These are phyloP conservation scores for Coreius guichenoti DNA, from an alignment of 2,797 vertebrate species.

Conservation along the genomic window DNA sequence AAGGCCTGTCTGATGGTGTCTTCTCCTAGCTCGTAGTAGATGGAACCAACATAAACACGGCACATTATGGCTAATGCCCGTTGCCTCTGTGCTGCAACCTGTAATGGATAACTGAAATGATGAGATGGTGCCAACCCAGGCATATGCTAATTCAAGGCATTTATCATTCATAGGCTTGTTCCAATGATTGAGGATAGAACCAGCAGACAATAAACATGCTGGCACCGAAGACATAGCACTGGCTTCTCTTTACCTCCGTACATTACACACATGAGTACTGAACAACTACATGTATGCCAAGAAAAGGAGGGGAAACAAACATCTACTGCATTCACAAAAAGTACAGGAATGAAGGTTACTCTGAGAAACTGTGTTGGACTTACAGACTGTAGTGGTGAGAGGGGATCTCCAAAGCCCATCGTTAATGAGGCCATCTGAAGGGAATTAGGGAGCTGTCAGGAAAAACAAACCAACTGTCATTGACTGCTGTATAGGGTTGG, in stretches of 20 bases:
- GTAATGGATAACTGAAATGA: conserved; percentile 32
- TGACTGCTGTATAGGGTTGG: not conserved
- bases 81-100: conserved; percentile 91
- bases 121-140: not conserved
- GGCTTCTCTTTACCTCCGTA: conserved; percentile 49
- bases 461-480: conserved; percentile 1
- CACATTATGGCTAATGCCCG: conserved; percentile 91
- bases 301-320: conserved; percentile 40
- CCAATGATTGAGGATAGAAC: conserved; percentile 59
- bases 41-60: conserved; percentile 87
- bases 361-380: conserved; percentile 63
- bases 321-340: not conserved
- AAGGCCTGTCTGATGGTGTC: conserved; percentile 91
- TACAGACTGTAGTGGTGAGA: conserved; percentile 95
- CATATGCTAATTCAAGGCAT: not conserved
- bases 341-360: not conserved
- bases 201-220: conserved; percentile 53
- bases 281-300: conserved; percentile 52
- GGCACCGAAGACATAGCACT: conserved; percentile 59
- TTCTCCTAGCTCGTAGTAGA: conserved; percentile 89
- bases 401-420: conserved; percentile 93
- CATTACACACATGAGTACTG: conserved; percentile 54
- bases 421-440: conserved; percentile 94
- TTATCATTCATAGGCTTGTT: conserved; percentile 17
- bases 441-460: conserved; percentile 52